phyloP scores from a whole-genome alignment of 2,797 vertebrate genomes.

The Myripristis murdjan region DNA sequence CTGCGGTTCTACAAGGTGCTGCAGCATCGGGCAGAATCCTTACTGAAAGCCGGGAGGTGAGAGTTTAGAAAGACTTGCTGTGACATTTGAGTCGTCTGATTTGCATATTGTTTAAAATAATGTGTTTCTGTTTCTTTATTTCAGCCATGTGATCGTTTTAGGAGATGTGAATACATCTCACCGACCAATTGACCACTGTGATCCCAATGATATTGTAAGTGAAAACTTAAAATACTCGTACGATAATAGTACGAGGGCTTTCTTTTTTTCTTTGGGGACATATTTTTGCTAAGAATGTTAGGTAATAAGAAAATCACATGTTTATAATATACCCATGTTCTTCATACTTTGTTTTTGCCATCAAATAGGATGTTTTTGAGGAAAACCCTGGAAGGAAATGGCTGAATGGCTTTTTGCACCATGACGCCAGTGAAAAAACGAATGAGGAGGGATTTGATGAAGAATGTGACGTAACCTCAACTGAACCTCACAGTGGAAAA shows the following conservation, averaged over 20 bases:
- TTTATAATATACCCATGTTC: neutral
- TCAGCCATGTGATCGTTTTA: slow-evolving; percentile 91
- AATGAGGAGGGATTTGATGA: slow-evolving; percentile 25
- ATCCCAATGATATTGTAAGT: slow-evolving; percentile 89
- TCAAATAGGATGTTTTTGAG: slow-evolving; percentile 87
- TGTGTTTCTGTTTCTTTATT: slow-evolving; percentile 41
- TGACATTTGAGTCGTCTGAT: neutral
- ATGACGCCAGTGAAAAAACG: slow-evolving; percentile 22
- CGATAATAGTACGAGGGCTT: neutral
- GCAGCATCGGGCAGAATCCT: slow-evolving; percentile 88
- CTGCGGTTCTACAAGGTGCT: slow-evolving; percentile 91
- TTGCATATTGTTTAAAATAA: neutral
- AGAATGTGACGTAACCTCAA: slow-evolving; percentile 28
- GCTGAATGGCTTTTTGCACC: slow-evolving; percentile 85
- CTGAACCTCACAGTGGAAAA: slow-evolving; percentile 59
- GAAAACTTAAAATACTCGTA: neutral
- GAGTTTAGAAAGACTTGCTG: neutral
- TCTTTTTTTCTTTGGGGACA: neutral
- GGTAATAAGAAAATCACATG: neutral
- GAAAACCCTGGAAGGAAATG: slow-evolving; percentile 92
- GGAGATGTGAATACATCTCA: slow-evolving; percentile 95
- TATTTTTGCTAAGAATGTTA: neutral
- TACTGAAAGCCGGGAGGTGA: slow-evolving; percentile 88
- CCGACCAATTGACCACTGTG: slow-evolving; percentile 90
- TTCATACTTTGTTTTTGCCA: slow-evolving; percentile 6